Base-by-base conservation (phyloP, 2,113 vertebrate species). In the Cephalopholis sonnerati region DNA sequence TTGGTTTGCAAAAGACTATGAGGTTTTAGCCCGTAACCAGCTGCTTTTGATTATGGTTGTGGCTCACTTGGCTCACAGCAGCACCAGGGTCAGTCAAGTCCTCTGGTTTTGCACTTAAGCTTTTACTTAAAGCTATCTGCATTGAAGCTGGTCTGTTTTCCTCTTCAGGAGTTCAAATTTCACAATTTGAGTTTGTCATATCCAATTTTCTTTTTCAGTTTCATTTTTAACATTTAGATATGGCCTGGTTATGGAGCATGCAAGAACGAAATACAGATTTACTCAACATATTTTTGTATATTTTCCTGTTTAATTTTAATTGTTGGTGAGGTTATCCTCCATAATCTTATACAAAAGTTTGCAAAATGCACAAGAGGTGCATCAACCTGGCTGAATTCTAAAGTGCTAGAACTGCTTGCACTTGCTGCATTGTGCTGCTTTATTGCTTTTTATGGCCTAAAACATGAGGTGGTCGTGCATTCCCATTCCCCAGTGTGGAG, bases 401-500 rank as follows among this genome's bases (percentile, higher is more conserved):
- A 41, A 57, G 25, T 18, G 22, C 22, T 44, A 12, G 53, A 59
- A 65, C 41, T 59, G 50, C 64, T 36, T 25, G 36, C 25, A 13
- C 13, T 71, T 46, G 9, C 25, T 50, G 20, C 63, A 29, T 29
- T 67, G 44, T 69, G 66, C 11, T n/a, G 51, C 27, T 6, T 74
- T 61, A 50, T n/a, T 74, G 36, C 29, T 7, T 57, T 55, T 53
- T 44, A 17, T 69, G 48, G 53, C 61, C n/a, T 57, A 68, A 82
- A 75, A 77, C 27, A 73, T 17, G 8, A 73, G 41, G 62, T 44
- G 20, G 25, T 41, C 1, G 1, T 32, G 12, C 57, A 50, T n/a
- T 16, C 17, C 3, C 27, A 2, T 57, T 70, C 36, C 25, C 57
- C 63, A 58, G 20, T 20, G 64, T 51, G 46, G 32, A 63, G 71